Base-by-base conservation (phyloP, 2,797 vertebrate species). In the Eulemur albifrons region DNA sequence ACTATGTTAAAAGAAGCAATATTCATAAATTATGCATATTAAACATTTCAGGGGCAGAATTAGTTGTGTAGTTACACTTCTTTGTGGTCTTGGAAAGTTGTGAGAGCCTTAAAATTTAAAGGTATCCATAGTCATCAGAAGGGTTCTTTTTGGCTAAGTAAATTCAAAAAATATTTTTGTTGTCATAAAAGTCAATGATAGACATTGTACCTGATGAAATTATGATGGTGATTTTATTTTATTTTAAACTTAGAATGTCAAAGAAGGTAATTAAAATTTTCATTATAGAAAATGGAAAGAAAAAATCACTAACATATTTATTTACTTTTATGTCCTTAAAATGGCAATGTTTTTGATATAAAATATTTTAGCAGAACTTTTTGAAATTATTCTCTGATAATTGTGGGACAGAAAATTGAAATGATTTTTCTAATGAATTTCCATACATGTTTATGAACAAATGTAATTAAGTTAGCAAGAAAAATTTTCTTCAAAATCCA, bases 151-250 rank as follows among this genome's bases (percentile, higher is more conserved):
- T 63, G 35, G 7, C 90, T 90, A 93, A 92, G 88, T 95, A 92
- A 90, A 90, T 95, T 97, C 72, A 27, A 57, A 70, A 91, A 23
- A 52, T 69, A 72, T 32, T 83, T 72, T 96, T 80, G 27, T 80
- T 21, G 17, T 43, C 45, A 73, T 40, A 83, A 72, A 84, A 65
- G 38, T 40, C 32, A 76, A 32, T 88, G 23, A 57, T 69, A 89
- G 20, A 38, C 54, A 90, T 87, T 87, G 50, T 88, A 0, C 23
- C 61, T 87, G 25, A 83, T 35, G 7, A 91, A 77, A 61, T 23
- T 90, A 52, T 77, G 9, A 77, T 67, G 35, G 27, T 54, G 40
- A 88, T 1, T 88, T 57, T 45, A 69, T 67, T 95, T 90, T 79
- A 86, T 73, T 84, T 77, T 73, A 73, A 91, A 93, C 54, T 76